Conservation (phyloP, 2,888 invertebrate genomes). For the Folsomia candida region DNA sequence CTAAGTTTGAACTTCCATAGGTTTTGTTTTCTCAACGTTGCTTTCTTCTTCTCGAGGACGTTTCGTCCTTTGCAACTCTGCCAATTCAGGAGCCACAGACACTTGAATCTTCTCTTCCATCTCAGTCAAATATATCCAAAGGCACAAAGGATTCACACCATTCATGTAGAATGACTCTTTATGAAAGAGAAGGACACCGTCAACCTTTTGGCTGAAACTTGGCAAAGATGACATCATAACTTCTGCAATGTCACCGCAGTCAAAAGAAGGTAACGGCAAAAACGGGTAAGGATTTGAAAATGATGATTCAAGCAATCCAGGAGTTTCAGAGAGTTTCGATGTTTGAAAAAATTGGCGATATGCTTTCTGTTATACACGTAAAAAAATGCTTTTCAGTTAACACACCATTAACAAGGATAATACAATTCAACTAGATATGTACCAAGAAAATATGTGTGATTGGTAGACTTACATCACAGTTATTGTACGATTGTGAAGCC, state of each 20-base stretch:
- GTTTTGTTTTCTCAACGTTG: too few relatives aligned
- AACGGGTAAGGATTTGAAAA: constrained; percentile 52
- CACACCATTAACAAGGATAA: neutral
- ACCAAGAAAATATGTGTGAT: constrained; percentile 10
- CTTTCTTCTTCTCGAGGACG: neutral
- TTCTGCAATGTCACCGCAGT: constrained; percentile 52
- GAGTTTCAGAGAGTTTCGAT: constrained; percentile 68
- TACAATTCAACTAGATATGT: constrained; percentile 9
- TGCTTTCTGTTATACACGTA: constrained; percentile 64
- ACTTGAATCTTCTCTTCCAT: constrained; percentile 27
- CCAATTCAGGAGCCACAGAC: constrained; percentile 37
- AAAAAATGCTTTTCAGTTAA: constrained; percentile 11
- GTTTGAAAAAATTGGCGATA: constrained; percentile 82
- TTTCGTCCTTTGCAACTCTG: constrained; percentile 3
- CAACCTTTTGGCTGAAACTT: constrained; percentile 58
- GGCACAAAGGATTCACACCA: constrained; percentile 53
- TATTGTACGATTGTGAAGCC: constrained; percentile 69
- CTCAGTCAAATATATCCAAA: constrained; percentile 43
- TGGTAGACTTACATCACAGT: constrained; percentile 66
- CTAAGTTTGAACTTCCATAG: too few relatives aligned
- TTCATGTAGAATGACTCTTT: constrained; percentile 73
- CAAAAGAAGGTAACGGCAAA: constrained; percentile 51
- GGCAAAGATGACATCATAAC: constrained; percentile 24
- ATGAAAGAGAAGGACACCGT: constrained; percentile 91
- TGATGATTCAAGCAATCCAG: constrained; percentile 54